phyloP scores from a whole-genome alignment of 2,797 vertebrate species.

The Coregonus suidteri region DNA sequence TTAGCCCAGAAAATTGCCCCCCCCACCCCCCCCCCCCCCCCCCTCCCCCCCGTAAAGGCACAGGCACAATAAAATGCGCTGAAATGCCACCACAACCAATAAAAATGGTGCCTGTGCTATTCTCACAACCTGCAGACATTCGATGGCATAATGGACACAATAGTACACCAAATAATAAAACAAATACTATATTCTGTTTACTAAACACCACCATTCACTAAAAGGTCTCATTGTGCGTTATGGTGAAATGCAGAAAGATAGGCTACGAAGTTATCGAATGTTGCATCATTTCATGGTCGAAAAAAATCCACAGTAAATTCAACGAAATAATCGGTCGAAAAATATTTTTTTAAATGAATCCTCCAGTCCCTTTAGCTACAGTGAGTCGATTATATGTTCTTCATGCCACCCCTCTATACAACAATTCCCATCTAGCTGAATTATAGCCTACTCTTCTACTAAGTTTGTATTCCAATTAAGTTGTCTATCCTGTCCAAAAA shows the following conservation, averaged over 20 bases:
- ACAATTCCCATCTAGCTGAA: constrained; percentile 26
- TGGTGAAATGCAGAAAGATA: constrained; percentile 59
- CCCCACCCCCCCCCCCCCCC: neutral
- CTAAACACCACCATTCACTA: constrained; percentile 3
- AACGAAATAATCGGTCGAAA: constrained; percentile 15
- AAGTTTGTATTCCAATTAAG: constrained; percentile 45
- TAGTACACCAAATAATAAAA: neutral
- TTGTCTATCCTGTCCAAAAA: constrained; percentile 45
- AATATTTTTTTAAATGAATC: constrained; percentile 20
- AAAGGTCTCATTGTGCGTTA: constrained; percentile 25
- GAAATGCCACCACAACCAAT: constrained; percentile 25
- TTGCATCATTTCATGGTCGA: constrained; percentile 38
- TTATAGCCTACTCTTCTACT: constrained; percentile 26
- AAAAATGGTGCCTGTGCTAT: constrained; percentile 10
- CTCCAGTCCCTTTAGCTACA: constrained; percentile 9
- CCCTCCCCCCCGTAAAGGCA: constrained; percentile 12
- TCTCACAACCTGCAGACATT: constrained; percentile 16
- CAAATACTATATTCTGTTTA: neutral
- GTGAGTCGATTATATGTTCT: constrained; percentile 2
- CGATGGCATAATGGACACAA: neutral
- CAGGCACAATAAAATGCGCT: constrained; percentile 6
- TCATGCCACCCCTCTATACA: constrained; percentile 24
- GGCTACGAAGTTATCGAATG: constrained; percentile 48
- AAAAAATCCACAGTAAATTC: constrained; percentile 53
- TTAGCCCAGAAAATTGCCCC: constrained; percentile 30